phyloP scores from a whole-genome alignment of 2,888 invertebrate genomes.

The Caenorhabditis zanzibari region DNA sequence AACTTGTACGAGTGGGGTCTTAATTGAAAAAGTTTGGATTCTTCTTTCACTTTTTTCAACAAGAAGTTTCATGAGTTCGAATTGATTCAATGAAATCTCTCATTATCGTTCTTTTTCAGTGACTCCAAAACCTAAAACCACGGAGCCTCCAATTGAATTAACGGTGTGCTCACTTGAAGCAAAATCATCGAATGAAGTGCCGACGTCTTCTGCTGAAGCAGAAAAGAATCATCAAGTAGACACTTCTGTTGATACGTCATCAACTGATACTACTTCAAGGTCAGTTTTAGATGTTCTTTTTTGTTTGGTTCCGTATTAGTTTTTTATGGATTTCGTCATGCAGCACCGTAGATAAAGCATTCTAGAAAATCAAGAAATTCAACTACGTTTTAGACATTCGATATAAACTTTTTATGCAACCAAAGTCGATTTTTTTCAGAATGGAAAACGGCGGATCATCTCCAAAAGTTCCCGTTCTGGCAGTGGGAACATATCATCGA shows the following conservation, averaged over 20 bases:
- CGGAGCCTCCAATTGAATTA: slow-evolving; percentile 46
- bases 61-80: neutral
- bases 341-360: too few relatives aligned
- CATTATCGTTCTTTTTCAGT: slow-evolving; percentile 5
- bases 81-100: neutral
- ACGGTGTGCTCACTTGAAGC: slow-evolving; percentile 28
- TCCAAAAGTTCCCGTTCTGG: slow-evolving; percentile 56
- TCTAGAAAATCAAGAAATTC: too few relatives aligned
- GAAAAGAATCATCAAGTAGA: slow-evolving; percentile 16
- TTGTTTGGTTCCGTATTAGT: too few relatives aligned
- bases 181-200: slow-evolving; percentile 23
- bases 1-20: neutral
- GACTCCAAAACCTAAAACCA: slow-evolving; percentile 5
- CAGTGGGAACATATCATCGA: slow-evolving; percentile 64
- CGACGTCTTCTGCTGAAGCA: slow-evolving; percentile 17
- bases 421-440: slow-evolving; percentile 20
- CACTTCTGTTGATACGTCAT: slow-evolving; percentile 37
- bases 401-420: too few relatives aligned
- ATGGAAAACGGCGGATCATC: slow-evolving; percentile 40
- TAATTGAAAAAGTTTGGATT: slow-evolving; percentile 16
- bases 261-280: slow-evolving; percentile 54
- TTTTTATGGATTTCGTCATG: too few relatives aligned
- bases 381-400: too few relatives aligned
- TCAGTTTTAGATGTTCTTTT: slow-evolving; percentile 1
- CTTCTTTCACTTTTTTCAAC: neutral